Evolutionary conservation across 2,113 vertebrate genomes (phyloP).

Genomic region (Alosa alosa): DNA sequence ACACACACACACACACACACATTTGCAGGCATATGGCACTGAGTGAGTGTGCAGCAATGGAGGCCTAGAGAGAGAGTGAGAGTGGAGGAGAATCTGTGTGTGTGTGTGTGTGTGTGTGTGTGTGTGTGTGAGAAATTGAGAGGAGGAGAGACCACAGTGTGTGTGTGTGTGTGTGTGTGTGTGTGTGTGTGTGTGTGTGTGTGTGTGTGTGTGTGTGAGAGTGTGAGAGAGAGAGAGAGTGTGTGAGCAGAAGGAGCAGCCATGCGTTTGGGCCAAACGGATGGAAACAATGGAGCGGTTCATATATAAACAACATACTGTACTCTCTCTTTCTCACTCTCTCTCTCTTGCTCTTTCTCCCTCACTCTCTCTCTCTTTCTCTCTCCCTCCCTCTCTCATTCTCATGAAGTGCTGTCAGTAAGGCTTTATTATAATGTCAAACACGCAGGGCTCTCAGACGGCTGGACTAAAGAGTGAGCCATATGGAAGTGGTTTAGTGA

Average conservation of each 20-base stretch:
- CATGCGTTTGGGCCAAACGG: not conserved
- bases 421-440: not conserved
- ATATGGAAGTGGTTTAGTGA: slow-evolving; percentile 20
- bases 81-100: not conserved
- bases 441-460: not conserved
- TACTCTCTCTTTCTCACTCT: not conserved
- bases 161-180: too few relatives aligned
- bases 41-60: too few relatives aligned
- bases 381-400: not conserved
- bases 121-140: not conserved
- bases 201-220: slow-evolving; percentile 28
- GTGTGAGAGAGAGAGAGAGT: not conserved
- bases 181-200: not conserved
- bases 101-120: not conserved
- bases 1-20: not conserved
- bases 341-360: not conserved
- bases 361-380: not conserved
- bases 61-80: too few relatives aligned
- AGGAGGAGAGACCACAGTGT: too few relatives aligned
- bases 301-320: slow-evolving; percentile 14
- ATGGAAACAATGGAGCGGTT: slow-evolving; percentile 3
- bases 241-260: slow-evolving; percentile 12
- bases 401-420: not conserved
- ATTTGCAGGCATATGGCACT: not conserved
- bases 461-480: not conserved